A percentile compares a stretch with the other conserved stretches of the same genome.
phyloP scores from a whole-genome alignment of 1,140 invertebrate species.

The Drosophila mojavensis region DNA sequence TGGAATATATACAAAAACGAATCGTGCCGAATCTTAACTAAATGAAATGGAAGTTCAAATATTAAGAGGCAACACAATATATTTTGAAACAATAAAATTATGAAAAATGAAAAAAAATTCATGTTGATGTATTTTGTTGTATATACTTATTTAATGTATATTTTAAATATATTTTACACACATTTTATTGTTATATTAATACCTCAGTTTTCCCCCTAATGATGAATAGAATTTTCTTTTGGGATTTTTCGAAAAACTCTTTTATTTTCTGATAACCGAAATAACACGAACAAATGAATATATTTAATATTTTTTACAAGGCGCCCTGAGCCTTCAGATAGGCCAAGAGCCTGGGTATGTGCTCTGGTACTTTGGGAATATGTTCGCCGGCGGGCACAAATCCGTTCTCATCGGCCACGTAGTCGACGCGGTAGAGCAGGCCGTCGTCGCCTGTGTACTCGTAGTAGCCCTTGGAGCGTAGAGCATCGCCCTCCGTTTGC shows the following conservation, averaged over 20 bases:
- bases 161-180: too few relatives aligned
- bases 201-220: too few relatives aligned
- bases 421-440: constrained; percentile 86
- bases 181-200: too few relatives aligned
- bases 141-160: neutral
- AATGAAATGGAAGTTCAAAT: neutral
- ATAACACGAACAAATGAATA: constrained; percentile 11
- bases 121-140: neutral
- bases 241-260: constrained; percentile 1
- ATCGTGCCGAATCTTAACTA: constrained; percentile 62
- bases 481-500: constrained; percentile 74
- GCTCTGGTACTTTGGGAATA: constrained; percentile 87
- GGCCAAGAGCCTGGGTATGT: constrained; percentile 67
- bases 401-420: constrained; percentile 93
- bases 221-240: neutral
- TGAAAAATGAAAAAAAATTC: neutral
- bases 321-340: constrained; percentile 58
- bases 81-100: neutral
- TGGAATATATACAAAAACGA: constrained; percentile 71
- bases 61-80: neutral
- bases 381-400: constrained; percentile 92
- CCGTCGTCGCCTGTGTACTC: constrained; percentile 86
- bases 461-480: constrained; percentile 85
- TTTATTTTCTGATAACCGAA: constrained; percentile 28
- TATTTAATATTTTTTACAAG: constrained; percentile 20